Percentiles rank a stretch among this genome's conserved stretches.
Conservation (phyloP, 2,888 invertebrate species). For the Melinopterus prodromus region DNA sequence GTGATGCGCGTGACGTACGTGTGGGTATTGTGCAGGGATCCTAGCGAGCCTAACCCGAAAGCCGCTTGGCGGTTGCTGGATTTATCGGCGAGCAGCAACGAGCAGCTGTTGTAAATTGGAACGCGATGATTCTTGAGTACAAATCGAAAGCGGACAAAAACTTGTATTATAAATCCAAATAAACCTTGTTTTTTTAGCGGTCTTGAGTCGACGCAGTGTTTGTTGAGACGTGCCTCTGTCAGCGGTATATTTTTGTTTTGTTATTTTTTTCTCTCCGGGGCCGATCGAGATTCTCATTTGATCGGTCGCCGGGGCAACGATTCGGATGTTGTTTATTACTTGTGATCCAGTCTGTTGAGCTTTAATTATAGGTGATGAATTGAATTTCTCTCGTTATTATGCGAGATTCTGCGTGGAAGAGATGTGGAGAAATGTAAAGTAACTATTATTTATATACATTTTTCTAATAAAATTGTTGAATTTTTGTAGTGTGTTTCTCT, state of each 20-base stretch:
- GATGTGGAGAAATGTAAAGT: constrained; percentile 18
- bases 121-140: constrained; percentile 6
- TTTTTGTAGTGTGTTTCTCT: constrained; percentile 24
- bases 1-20: constrained; percentile 95
- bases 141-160: not conserved
- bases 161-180: constrained; percentile 24
- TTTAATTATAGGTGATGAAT: constrained; percentile 10
- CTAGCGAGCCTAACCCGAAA: constrained; percentile 89
- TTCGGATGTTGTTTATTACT: constrained; percentile 23
- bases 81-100: constrained; percentile 83
- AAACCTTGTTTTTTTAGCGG: constrained; percentile 10
- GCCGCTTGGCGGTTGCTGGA: constrained; percentile 98
- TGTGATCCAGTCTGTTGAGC: constrained; percentile 18
- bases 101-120: constrained; percentile 76
- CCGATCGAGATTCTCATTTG: not conserved
- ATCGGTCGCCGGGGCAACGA: not conserved
- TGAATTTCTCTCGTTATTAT: not conserved
- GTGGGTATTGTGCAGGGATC: constrained; percentile 98
- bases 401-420: not conserved
- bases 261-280: not conserved
- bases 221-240: constrained; percentile 7
- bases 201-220: not conserved
- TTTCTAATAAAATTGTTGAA: constrained; percentile 39
- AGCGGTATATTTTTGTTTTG: constrained; percentile 14
- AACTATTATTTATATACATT: constrained; percentile 36